Percentiles rank a stretch among this genome's conserved stretches.
Evolutionary conservation across 2,888 invertebrate genomes (phyloP).

Genomic region (Morpho helenor): DNA sequence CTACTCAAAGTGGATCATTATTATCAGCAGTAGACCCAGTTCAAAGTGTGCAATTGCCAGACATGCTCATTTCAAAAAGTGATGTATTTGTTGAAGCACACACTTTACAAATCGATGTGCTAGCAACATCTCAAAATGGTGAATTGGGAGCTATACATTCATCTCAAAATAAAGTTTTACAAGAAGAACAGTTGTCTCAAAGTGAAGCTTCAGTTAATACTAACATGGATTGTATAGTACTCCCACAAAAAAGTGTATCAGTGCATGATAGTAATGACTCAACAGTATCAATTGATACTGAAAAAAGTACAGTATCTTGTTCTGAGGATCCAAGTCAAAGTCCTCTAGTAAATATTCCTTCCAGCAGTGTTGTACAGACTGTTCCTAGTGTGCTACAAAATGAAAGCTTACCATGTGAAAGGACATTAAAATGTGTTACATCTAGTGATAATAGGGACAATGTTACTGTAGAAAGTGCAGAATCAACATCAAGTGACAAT

Average conservation of each 20-base stretch:
- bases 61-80: background rate
- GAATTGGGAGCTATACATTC: background rate
- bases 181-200: slow-evolving; percentile 2
- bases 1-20: background rate
- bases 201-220: slow-evolving; percentile 25
- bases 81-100: background rate
- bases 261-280: slow-evolving; percentile 29
- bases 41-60: background rate
- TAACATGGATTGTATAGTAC: slow-evolving; percentile 35
- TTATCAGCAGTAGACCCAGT: too few relatives aligned
- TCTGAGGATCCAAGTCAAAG: slow-evolving; percentile 26
- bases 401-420: slow-evolving; percentile 52
- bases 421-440: slow-evolving; percentile 67
- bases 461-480: slow-evolving; percentile 69
- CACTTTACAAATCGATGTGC: background rate
- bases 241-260: slow-evolving; percentile 39
- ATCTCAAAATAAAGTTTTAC: background rate
- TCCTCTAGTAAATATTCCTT: slow-evolving; percentile 39
- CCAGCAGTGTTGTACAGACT: slow-evolving; percentile 54
- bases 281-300: slow-evolving; percentile 24
- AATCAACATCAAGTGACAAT: slow-evolving; percentile 72
- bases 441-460: slow-evolving; percentile 68
- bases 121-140: background rate
- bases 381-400: slow-evolving; percentile 43
- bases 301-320: slow-evolving; percentile 29